Conservation (phyloP, 2,113 vertebrate genomes). For the Lonchura striata region DNA sequence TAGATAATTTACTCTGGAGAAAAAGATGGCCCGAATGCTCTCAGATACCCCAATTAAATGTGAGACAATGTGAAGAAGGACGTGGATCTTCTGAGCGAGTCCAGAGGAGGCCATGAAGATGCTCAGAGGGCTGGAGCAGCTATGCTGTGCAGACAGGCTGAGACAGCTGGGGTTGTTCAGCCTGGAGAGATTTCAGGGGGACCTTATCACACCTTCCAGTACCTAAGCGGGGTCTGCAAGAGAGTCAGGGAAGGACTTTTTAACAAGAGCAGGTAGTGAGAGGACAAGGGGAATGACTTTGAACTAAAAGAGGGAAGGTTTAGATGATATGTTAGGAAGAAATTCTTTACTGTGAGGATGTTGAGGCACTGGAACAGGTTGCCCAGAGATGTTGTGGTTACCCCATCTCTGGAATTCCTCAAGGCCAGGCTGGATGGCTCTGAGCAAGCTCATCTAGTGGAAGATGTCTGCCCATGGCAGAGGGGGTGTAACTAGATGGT, state of each 20-base stretch:
- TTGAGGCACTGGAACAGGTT: neutral
- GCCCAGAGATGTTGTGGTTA: neutral
- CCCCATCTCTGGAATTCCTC: neutral
- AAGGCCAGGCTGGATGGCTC: neutral
- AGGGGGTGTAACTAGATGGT: neutral
- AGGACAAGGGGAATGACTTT: neutral
- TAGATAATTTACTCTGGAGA: neutral
- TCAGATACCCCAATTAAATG: neutral
- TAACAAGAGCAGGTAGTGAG: neutral
- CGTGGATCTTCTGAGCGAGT: fast-evolving
- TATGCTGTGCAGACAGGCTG: neutral
- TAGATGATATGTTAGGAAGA: neutral
- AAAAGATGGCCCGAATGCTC: neutral
- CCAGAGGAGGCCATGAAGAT: neutral
- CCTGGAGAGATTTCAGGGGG: neutral
- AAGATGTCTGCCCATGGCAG: neutral
- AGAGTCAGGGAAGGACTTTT: neutral
- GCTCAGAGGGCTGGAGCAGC: neutral
- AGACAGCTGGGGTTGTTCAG: neutral
- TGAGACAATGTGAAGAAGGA: neutral
- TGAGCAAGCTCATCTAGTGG: neutral
- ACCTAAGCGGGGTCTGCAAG: too few species aligned
- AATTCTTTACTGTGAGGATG: neutral
- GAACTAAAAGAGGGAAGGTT: neutral
- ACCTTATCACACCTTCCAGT: neutral